These are phyloP conservation scores for Caenorhabditis auriculariae DNA, from an alignment of 2,888 invertebrate species.

Conservation along the genomic window DNA sequence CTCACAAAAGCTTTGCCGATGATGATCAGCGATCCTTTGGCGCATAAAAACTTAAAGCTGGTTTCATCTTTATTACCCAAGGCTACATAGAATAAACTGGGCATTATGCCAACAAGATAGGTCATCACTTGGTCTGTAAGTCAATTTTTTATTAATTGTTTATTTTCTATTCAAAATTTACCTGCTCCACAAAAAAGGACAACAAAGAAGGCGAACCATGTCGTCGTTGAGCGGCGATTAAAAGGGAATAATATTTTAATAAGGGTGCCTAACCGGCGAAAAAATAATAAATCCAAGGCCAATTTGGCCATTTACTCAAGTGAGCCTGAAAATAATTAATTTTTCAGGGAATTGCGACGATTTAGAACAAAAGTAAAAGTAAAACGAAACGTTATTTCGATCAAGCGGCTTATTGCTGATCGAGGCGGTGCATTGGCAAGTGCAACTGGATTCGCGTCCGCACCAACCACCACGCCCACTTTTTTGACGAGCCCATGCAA, in stretches of 20 bases:
- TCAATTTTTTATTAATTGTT: neutral
- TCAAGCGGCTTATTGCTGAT: no score
- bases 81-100: conserved; percentile 68
- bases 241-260: conserved; percentile 65
- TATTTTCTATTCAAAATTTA: conserved; percentile 14
- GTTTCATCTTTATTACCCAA: conserved; percentile 65
- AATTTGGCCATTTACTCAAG: conserved; percentile 52
- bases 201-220: conserved; percentile 64
- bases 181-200: conserved; percentile 59
- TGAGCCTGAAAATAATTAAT: neutral
- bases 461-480: no score
- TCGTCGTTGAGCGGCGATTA: conserved; percentile 56
- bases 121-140: conserved; percentile 68
- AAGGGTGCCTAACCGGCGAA: conserved; percentile 64
- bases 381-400: no score
- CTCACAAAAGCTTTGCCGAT: conserved; percentile 55
- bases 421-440: no score
- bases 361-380: no score
- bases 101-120: conserved; percentile 69
- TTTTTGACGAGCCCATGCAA: no score
- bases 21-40: conserved; percentile 64
- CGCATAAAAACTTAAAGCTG: conserved; percentile 63
- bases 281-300: conserved; percentile 63
- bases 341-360: no score
- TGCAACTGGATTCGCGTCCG: no score